Conservation (phyloP, 2,113 vertebrate species). For the Alosa alosa region DNA sequence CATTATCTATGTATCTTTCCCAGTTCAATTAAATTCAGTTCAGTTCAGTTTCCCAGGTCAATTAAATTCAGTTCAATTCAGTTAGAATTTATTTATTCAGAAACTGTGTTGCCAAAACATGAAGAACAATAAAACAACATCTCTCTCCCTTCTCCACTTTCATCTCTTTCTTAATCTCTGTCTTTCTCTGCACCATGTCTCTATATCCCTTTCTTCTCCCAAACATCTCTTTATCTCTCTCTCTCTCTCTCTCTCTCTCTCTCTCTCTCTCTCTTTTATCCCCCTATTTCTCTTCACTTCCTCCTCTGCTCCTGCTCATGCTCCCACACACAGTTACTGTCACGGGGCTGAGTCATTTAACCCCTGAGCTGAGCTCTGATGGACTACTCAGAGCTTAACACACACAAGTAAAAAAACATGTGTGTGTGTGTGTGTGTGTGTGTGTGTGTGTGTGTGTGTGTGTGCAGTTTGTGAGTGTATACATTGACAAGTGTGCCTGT, state of each 20-base stretch:
- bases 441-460: constrained; percentile 14
- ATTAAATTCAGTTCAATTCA: too few species aligned
- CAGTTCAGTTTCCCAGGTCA: too few species aligned
- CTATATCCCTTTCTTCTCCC: background rate
- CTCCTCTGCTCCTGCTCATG: background rate
- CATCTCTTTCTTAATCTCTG: background rate
- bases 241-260: background rate
- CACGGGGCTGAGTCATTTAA: constrained; percentile 59
- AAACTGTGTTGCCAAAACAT: too few species aligned
- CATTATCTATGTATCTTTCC: background rate
- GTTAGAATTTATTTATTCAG: too few species aligned
- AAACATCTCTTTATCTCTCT: background rate
- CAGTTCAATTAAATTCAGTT: too few species aligned
- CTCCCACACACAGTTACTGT: constrained; percentile 32
- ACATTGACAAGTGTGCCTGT: constrained; percentile 26
- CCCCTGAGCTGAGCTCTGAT: constrained; percentile 41
- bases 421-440: constrained; percentile 52
- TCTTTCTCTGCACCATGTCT: background rate
- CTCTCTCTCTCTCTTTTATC: background rate
- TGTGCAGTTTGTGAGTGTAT: background rate
- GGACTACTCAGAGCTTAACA: constrained; percentile 45
- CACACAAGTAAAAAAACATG: constrained; percentile 12
- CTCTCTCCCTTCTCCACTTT: background rate
- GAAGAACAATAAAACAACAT: background rate
- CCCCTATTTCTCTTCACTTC: constrained; percentile 18